These are phyloP conservation scores for Plagodis pulveraria DNA, from an alignment of 2,888 invertebrate genomes.

Conservation along the genomic window DNA sequence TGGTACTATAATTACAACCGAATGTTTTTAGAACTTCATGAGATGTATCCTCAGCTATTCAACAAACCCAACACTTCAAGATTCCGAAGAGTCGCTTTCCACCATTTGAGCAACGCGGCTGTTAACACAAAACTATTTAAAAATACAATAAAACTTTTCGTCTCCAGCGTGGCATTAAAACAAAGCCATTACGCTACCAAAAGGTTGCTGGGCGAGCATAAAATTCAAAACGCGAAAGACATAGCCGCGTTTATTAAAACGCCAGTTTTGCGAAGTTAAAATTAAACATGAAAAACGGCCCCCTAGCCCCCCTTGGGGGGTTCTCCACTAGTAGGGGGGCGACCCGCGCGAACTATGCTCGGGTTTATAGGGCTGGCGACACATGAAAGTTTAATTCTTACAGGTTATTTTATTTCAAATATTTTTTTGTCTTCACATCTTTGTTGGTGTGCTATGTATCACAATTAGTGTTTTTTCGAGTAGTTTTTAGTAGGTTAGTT, in stretches of 20 bases:
- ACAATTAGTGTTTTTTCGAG: too few relatives aligned
- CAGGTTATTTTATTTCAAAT: background rate
- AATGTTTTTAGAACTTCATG: too few relatives aligned
- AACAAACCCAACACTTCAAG: too few relatives aligned
- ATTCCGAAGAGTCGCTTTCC: too few relatives aligned
- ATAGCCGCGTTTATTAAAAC: slow-evolving; percentile 79
- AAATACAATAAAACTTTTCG: slow-evolving; percentile 71
- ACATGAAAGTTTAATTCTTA: slow-evolving; percentile 1
- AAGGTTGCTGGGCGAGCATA: slow-evolving; percentile 69
- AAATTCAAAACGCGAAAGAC: slow-evolving; percentile 78
- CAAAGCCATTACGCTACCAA: slow-evolving; percentile 68
- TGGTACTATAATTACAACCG: too few relatives aligned
- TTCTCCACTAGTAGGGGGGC: slow-evolving; percentile 38
- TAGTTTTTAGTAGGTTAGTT: too few relatives aligned
- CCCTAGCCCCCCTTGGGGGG: slow-evolving; percentile 17
- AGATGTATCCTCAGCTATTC: too few relatives aligned
- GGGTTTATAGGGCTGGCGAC: slow-evolving; percentile 48
- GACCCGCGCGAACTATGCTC: slow-evolving; percentile 60
- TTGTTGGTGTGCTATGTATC: too few relatives aligned
- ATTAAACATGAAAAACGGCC: slow-evolving; percentile 84
- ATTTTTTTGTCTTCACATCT: too few relatives aligned
- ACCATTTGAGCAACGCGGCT: too few relatives aligned
- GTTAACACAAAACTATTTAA: slow-evolving; percentile 65
- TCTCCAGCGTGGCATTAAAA: slow-evolving; percentile 71
- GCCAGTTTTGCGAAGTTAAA: slow-evolving; percentile 82